These are phyloP conservation scores for Tetraodon nigroviridis DNA, from an alignment of 2,113 vertebrate genomes.

Conservation along the genomic window DNA sequence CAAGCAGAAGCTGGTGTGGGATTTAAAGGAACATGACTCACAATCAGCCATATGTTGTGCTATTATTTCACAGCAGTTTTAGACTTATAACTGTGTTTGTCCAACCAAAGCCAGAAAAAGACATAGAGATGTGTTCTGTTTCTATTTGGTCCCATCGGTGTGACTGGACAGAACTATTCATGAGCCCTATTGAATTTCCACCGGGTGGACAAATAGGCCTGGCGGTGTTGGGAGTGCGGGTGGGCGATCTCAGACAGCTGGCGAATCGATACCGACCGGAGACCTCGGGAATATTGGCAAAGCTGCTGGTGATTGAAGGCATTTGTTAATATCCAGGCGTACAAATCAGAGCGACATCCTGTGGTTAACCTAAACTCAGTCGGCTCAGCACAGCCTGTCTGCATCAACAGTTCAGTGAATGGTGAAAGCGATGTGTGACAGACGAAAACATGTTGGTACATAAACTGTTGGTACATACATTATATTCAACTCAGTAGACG, in stretches of 20 bases:
- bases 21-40: conserved; percentile 1
- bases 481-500: neutral
- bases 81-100: conserved; percentile 4
- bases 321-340: conserved; percentile 33
- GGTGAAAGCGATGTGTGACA: too few relatives aligned
- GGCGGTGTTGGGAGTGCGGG: conserved; percentile 49
- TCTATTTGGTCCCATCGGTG: conserved; percentile 34
- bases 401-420: too few relatives aligned
- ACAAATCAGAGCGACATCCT: conserved; percentile 16
- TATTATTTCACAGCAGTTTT: conserved; percentile 15
- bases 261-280: conserved; percentile 62
- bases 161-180: conserved; percentile 60
- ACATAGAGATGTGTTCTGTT: neutral
- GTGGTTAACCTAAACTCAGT: conserved; percentile 7
- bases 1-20: neutral
- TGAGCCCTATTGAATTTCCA: conserved; percentile 66
- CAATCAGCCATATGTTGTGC: conserved; percentile 17
- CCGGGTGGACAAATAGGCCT: conserved; percentile 54
- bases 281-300: conserved; percentile 46
- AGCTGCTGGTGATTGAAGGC: conserved; percentile 28
- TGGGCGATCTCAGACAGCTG: conserved; percentile 53
- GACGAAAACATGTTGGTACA: too few relatives aligned
- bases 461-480: too few relatives aligned
- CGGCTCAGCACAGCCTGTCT: too few relatives aligned
- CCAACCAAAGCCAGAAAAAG: conserved; percentile 1